Percentiles rank a stretch among this genome's conserved stretches.
Conservation (phyloP, 2,113 vertebrate genomes). For the Origma solitaria region DNA sequence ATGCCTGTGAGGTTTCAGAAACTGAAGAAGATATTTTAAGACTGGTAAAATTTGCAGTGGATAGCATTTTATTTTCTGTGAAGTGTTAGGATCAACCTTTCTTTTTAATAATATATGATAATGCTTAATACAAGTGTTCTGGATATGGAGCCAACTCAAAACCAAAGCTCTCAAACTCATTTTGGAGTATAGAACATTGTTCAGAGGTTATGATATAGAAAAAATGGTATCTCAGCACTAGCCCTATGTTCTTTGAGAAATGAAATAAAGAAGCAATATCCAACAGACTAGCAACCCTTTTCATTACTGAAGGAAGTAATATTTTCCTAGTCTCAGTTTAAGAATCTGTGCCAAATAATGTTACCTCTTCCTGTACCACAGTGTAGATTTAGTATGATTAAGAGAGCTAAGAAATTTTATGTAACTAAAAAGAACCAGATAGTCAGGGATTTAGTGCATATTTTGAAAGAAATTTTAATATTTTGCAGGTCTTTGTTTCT, state of each 20-base stretch:
- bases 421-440: background rate
- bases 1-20: background rate
- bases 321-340: background rate
- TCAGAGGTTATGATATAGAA: background rate
- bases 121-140: background rate
- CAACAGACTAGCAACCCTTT: background rate
- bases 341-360: background rate
- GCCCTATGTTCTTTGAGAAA: background rate
- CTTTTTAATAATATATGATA: background rate
- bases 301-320: background rate
- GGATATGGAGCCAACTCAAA: background rate
- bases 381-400: background rate
- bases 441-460: background rate
- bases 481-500: background rate
- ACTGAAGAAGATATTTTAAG: background rate
- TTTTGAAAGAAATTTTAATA: background rate
- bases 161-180: background rate
- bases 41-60: background rate
- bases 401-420: background rate
- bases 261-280: background rate
- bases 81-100: background rate
- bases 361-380: background rate
- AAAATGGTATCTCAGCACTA: background rate
- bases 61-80: background rate
- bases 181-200: background rate